Evolutionary conservation across 2,113 vertebrate species (phyloP).

Genomic region (Ophiodon elongatus): DNA sequence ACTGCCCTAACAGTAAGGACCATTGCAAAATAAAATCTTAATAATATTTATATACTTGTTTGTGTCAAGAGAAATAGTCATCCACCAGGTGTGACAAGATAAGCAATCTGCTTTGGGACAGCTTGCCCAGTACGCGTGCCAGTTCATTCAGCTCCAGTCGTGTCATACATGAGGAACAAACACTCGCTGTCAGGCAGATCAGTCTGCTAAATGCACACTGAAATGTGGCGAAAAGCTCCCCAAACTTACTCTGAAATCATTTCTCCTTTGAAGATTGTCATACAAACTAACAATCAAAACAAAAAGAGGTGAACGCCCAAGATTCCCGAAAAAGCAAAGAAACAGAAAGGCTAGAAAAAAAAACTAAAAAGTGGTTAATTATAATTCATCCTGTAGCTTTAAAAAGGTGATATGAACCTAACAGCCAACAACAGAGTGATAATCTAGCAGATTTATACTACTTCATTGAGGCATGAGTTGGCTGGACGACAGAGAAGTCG

Average conservation of each 20-base stretch:
- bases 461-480: neutral
- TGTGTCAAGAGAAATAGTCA: neutral
- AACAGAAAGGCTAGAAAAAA: neutral
- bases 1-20: neutral
- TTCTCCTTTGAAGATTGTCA: neutral
- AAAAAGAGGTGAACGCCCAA: neutral
- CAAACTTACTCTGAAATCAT: neutral
- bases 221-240: neutral
- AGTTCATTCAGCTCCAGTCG: neutral
- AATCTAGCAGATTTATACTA: neutral
- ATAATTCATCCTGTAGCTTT: constrained; percentile 1
- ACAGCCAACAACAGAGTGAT: neutral
- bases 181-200: neutral
- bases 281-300: neutral
- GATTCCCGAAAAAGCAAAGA: neutral
- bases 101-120: neutral
- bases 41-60: neutral
- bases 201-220: neutral
- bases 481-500: neutral
- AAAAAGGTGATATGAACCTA: neutral
- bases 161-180: neutral
- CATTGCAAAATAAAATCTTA: neutral
- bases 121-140: neutral
- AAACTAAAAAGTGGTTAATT: neutral
- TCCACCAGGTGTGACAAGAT: neutral